phyloP scores from a whole-genome alignment of 2,888 invertebrate species.

The Torymus auratus region DNA sequence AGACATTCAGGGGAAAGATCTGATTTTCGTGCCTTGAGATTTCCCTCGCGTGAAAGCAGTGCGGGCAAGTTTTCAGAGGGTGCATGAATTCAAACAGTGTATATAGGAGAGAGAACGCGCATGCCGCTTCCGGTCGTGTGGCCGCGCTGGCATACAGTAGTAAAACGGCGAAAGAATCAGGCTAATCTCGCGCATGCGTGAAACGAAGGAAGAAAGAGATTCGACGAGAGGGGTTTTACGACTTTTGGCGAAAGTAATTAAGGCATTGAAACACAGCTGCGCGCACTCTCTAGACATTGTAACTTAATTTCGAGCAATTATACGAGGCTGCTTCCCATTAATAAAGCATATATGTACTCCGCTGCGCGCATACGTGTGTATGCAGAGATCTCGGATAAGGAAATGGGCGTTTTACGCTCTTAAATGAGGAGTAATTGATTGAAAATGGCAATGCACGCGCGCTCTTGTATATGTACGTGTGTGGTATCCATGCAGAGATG shows the following conservation, averaged over 20 bases:
- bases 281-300: slow-evolving; percentile 17
- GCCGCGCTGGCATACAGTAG: too few relatives aligned
- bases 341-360: slow-evolving; percentile 1
- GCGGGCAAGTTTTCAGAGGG: not conserved
- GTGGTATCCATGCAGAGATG: too few relatives aligned
- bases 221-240: not conserved
- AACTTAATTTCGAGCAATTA: slow-evolving; percentile 9
- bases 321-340: not conserved
- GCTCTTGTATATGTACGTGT: not conserved
- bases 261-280: not conserved
- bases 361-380: not conserved
- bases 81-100: not conserved
- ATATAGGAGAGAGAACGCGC: too few relatives aligned
- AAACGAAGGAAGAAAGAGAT: not conserved
- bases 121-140: not conserved
- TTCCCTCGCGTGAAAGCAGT: slow-evolving; percentile 1
- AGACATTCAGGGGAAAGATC: not conserved
- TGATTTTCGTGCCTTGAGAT: not conserved
- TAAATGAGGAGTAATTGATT: slow-evolving; percentile 44
- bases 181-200: not conserved
- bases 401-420: slow-evolving; percentile 40
- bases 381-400: slow-evolving; percentile 35
- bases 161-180: too few relatives aligned
- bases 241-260: slow-evolving; percentile 30
- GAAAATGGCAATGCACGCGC: slow-evolving; percentile 16